These are phyloP conservation scores for Python bivittatus DNA, from an alignment of 2,113 vertebrate genomes.

Conservation along the genomic window DNA sequence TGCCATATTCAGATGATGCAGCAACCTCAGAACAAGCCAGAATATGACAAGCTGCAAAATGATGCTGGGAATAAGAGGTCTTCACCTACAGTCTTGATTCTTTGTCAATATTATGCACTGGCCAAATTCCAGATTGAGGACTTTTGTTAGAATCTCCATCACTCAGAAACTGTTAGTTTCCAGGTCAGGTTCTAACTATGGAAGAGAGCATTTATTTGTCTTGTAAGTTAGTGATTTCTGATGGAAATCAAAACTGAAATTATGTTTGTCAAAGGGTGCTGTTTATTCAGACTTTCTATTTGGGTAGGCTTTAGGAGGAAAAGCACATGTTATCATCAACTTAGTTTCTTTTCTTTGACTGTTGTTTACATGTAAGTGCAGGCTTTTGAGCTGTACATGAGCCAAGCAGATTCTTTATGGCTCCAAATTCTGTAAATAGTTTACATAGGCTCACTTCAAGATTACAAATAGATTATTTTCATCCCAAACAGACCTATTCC, in stretches of 20 bases:
- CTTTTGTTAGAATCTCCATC: neutral
- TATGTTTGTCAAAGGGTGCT: slow-evolving; percentile 31
- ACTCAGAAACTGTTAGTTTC: neutral
- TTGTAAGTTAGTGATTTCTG: slow-evolving; percentile 39
- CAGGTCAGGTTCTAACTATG: slow-evolving; percentile 29
- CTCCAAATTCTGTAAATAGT: slow-evolving; percentile 15
- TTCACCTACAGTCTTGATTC: neutral
- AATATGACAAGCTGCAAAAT: neutral
- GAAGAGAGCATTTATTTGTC: slow-evolving; percentile 23
- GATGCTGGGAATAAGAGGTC: neutral
- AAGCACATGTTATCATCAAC: neutral
- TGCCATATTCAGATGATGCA: neutral
- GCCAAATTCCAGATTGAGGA: neutral
- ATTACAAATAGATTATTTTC: slow-evolving; percentile 1
- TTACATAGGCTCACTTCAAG: slow-evolving; percentile 5
- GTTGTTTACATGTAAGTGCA: slow-evolving; percentile 29
- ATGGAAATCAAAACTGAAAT: neutral
- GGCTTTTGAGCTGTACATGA: slow-evolving; percentile 17
- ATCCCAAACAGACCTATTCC: neutral
- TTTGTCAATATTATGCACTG: neutral
- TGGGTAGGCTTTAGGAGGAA: slow-evolving; percentile 44
- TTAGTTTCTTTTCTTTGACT: slow-evolving; percentile 13
- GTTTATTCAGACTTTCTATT: slow-evolving; percentile 42
- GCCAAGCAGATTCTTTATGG: slow-evolving; percentile 21
- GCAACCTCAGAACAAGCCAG: neutral